Conservation (phyloP, 1,140 invertebrate genomes). For the Helicorthomorpha holstii region DNA sequence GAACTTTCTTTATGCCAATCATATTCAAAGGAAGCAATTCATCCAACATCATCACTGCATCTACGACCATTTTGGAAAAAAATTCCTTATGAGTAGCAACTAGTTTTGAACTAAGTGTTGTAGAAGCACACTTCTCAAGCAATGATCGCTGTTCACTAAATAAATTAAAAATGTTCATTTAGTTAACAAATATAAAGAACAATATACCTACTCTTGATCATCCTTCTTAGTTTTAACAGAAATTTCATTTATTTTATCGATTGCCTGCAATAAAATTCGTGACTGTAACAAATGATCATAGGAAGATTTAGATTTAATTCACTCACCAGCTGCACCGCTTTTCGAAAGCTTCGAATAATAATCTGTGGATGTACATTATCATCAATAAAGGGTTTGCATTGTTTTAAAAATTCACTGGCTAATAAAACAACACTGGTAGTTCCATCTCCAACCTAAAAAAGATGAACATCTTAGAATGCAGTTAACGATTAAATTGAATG, state of each 20-base stretch:
- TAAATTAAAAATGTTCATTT: not conserved
- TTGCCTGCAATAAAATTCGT: conserved; percentile 30
- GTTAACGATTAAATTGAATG: too few relatives aligned
- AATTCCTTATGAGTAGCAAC: conserved; percentile 90
- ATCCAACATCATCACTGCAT: conserved; percentile 86
- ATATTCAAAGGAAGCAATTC: conserved; percentile 90
- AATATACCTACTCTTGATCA: conserved; percentile 22
- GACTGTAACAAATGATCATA: not conserved
- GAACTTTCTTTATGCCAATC: conserved; percentile 98
- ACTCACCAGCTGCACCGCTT: conserved; percentile 48
- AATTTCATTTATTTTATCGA: conserved; percentile 70
- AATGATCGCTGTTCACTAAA: conserved; percentile 50
- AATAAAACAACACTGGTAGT: conserved; percentile 92
- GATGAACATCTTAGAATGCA: too few relatives aligned
- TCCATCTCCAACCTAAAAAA: conserved; percentile 78
- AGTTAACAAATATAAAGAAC: too few relatives aligned
- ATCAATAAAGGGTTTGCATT: conserved; percentile 88
- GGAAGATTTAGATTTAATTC: conserved; percentile 2
- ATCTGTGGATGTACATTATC: conserved; percentile 92
- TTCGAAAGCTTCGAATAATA: conserved; percentile 71
- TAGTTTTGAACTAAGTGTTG: conserved; percentile 90
- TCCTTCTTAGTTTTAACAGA: conserved; percentile 47
- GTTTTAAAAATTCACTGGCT: conserved; percentile 88
- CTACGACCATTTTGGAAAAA: conserved; percentile 93
- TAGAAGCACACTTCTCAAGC: conserved; percentile 85